Percentiles rank a stretch among this genome's conserved stretches.
Evolutionary conservation across 2,888 invertebrate species (phyloP).

Genomic region (Griposia aprilina): DNA sequence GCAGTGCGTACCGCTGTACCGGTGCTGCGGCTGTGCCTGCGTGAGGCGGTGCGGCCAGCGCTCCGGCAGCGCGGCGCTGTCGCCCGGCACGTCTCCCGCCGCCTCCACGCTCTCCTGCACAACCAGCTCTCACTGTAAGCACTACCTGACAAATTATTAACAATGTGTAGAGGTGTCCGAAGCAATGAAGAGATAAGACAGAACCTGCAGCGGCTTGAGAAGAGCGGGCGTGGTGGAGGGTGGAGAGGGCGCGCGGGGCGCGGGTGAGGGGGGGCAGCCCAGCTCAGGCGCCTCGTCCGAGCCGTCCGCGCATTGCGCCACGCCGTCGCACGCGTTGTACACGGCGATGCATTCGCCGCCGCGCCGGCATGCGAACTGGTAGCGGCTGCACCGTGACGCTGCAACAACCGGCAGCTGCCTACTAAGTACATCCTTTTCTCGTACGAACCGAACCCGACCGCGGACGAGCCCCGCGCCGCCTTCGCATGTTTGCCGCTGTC

Average conservation of each 20-base stretch:
- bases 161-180: not conserved
- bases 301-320: slow-evolving; percentile 97
- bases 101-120: slow-evolving; percentile 64
- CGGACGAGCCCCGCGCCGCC: not conserved
- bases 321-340: slow-evolving; percentile 98
- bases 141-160: not conserved
- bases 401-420: slow-evolving; percentile 19
- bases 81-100: slow-evolving; percentile 44
- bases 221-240: slow-evolving; percentile 52
- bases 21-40: slow-evolving; percentile 83
- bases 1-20: slow-evolving; percentile 72
- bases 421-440: not conserved
- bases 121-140: slow-evolving; percentile 20
- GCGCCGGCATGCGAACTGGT: slow-evolving; percentile 96
- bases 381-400: slow-evolving; percentile 93
- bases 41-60: slow-evolving; percentile 86
- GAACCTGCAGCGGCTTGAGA: slow-evolving; percentile 59
- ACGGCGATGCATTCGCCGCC: slow-evolving; percentile 98
- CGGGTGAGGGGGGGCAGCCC: slow-evolving; percentile 91
- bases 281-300: slow-evolving; percentile 97
- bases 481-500: not conserved
- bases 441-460: not conserved
- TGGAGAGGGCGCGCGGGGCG: slow-evolving; percentile 80
- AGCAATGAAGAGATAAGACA: slow-evolving; percentile 3
- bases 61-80: slow-evolving; percentile 63